phyloP scores from a whole-genome alignment of 2,797 vertebrate genomes.

The Phataginus tricuspis region DNA sequence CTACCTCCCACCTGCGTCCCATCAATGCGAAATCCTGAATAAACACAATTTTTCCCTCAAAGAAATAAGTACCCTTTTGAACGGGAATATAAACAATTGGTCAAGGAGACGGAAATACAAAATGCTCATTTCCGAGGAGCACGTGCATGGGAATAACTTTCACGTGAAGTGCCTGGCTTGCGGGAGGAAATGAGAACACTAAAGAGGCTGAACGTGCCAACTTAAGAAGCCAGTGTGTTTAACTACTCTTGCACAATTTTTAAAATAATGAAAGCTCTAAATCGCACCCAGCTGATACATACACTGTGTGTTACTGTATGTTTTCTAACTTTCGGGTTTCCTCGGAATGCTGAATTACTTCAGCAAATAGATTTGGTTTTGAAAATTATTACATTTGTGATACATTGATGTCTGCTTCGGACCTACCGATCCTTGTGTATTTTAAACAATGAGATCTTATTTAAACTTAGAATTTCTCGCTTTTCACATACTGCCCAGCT shows the following conservation, averaged over 20 bases:
- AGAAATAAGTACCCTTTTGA: background rate
- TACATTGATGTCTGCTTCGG: conserved; percentile 11
- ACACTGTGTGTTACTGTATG: rapidly evolving
- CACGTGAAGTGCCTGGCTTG: background rate
- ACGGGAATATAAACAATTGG: background rate
- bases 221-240: background rate
- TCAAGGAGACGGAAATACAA: background rate
- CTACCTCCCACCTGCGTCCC: background rate
- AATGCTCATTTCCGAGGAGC: background rate
- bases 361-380: background rate
- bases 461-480: conserved; percentile 21
- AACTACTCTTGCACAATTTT: background rate
- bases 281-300: background rate
- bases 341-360: conserved; percentile 28
- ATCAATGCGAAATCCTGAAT: background rate
- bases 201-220: background rate
- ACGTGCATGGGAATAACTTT: background rate
- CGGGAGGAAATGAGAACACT: background rate
- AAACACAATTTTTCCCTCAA: background rate
- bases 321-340: background rate
- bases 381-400: conserved; percentile 44
- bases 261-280: background rate
- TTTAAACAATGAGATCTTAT: conserved; percentile 37
- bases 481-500: background rate
- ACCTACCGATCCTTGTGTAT: background rate